phyloP scores from a whole-genome alignment of 1,140 invertebrate species.

The Spodoptera frugiperda region DNA sequence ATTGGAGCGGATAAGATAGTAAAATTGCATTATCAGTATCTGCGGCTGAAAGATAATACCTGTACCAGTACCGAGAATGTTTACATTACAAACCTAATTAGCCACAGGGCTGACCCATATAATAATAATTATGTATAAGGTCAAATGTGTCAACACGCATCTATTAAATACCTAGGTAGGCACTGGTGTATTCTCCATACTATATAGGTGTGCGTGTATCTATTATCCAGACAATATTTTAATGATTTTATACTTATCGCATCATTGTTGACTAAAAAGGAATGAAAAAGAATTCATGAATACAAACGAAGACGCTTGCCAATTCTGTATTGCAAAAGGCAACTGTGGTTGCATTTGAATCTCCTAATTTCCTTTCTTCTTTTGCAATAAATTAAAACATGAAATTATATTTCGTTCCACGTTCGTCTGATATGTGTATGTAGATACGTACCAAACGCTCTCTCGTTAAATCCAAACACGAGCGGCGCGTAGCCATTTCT shows the following conservation, averaged over 20 bases:
- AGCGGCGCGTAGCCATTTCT: constrained; percentile 75
- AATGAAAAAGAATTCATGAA: background rate
- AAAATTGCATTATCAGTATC: background rate
- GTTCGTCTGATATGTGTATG: constrained; percentile 13
- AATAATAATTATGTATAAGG: background rate
- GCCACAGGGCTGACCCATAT: background rate
- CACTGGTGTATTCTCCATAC: too few relatives aligned
- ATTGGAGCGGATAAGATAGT: constrained; percentile 10
- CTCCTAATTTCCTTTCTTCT: constrained; percentile 10
- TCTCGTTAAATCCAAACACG: constrained; percentile 75
- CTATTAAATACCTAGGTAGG: too few relatives aligned
- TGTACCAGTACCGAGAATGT: background rate
- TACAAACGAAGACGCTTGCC: background rate
- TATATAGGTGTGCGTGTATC: too few relatives aligned
- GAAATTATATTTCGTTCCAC: constrained; percentile 42
- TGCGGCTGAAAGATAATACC: background rate
- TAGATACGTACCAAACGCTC: constrained; percentile 57
- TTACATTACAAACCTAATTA: constrained; percentile 22
- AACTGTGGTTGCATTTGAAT: background rate
- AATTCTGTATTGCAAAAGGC: background rate
- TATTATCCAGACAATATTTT: too few relatives aligned
- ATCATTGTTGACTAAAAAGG: background rate
- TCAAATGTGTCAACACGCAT: background rate
- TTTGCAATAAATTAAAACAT: constrained; percentile 21
- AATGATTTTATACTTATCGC: background rate